Conservation (phyloP, 2,113 vertebrate species). For the Chaenogobius annularis region DNA sequence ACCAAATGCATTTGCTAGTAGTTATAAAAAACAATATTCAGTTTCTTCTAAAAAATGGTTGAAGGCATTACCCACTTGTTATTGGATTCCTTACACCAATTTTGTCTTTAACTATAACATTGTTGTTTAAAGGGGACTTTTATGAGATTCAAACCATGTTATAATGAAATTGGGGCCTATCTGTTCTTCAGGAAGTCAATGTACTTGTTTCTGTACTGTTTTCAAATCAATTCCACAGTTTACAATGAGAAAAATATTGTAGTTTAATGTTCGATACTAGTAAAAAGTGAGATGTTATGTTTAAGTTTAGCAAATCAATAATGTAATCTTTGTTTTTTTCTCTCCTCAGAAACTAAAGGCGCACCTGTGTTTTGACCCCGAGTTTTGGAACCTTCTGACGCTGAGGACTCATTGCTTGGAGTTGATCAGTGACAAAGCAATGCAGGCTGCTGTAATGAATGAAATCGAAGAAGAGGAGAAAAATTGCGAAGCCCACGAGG, state of each 20-base stretch:
- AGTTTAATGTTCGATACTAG: no score
- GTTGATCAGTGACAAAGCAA: constrained; percentile 85
- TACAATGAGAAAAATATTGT: no score
- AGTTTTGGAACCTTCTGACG: constrained; percentile 97
- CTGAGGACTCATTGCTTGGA: constrained; percentile 90
- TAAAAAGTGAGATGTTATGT: no score
- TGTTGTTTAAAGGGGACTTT: no score
- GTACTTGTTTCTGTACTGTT: no score
- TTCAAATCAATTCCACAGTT: no score
- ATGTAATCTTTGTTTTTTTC: background rate
- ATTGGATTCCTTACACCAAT: background rate
- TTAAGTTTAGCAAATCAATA: background rate
- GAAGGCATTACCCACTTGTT: background rate
- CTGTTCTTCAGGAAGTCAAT: no score
- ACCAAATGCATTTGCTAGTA: no score
- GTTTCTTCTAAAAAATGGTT: no score
- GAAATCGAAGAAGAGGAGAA: constrained; percentile 76
- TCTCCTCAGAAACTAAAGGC: constrained; percentile 87
- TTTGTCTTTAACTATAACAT: background rate
- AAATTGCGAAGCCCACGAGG: constrained; percentile 60
- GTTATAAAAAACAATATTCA: no score
- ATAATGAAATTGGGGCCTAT: no score
- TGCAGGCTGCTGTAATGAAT: constrained; percentile 73
- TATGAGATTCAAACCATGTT: no score
- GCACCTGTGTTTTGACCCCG: constrained; percentile 93